Evolutionary conservation across 2,888 invertebrate genomes (phyloP).

Genomic region (Serrognathus titanus): DNA sequence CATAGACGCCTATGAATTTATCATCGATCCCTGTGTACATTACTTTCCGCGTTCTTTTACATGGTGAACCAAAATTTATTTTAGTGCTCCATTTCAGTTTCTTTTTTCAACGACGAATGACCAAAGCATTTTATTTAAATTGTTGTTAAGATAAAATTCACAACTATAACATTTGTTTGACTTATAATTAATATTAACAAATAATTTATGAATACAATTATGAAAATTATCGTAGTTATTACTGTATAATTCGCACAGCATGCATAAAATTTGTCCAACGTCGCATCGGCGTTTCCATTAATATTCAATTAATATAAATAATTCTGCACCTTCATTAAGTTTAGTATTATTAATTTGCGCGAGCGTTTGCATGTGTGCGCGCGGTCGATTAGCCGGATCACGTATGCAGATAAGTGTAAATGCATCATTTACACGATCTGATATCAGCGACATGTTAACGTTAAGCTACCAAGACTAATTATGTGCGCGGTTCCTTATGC

Average conservation of each 20-base stretch:
- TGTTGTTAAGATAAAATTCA: too few relatives aligned
- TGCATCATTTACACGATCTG: conserved; percentile 44
- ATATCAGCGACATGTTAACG: conserved; percentile 40
- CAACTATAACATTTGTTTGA: too few relatives aligned
- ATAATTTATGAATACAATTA: too few relatives aligned
- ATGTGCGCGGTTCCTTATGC: conserved; percentile 1
- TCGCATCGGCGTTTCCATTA: neutral
- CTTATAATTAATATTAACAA: too few relatives aligned
- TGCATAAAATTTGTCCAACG: too few relatives aligned
- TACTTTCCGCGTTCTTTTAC: neutral
- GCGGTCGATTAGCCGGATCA: conserved; percentile 37
- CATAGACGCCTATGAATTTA: conserved; percentile 17
- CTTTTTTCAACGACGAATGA: too few relatives aligned
- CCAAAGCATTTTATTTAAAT: too few relatives aligned
- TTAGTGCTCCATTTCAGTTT: too few relatives aligned
- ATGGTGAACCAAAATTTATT: too few relatives aligned
- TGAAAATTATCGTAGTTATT: too few relatives aligned
- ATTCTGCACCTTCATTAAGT: neutral
- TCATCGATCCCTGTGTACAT: conserved; percentile 13
- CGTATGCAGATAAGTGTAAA: conserved; percentile 43
- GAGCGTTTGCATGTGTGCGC: conserved; percentile 32
- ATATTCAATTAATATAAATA: conserved; percentile 1
- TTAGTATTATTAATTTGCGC: neutral
- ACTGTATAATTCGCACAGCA: too few relatives aligned
- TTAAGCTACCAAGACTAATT: conserved; percentile 37